phyloP scores from a whole-genome alignment of 2,888 invertebrate genomes.

The Tetranychus truncatus region DNA sequence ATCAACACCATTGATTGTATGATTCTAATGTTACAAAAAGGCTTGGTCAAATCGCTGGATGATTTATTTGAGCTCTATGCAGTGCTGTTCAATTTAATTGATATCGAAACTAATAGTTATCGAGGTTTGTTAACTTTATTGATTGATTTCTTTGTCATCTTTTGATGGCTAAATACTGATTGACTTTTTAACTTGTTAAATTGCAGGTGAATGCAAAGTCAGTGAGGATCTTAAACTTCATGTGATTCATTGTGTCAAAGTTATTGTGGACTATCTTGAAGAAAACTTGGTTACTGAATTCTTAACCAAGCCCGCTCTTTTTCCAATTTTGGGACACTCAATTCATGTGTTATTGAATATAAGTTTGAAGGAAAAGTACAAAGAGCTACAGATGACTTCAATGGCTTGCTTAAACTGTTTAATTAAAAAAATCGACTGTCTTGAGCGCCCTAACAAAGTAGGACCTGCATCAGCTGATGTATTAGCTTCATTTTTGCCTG shows the following conservation, averaged over 20 bases:
- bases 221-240: constrained; percentile 6
- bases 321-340: constrained; percentile 10
- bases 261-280: not conserved
- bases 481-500: constrained; percentile 18
- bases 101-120: not conserved
- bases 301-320: not conserved
- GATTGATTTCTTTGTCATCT: not conserved
- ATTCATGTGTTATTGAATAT: constrained; percentile 14
- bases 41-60: not conserved
- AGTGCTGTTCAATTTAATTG: not conserved
- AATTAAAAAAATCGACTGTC: not conserved
- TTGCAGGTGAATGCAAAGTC: not conserved
- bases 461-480: not conserved
- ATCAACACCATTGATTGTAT: not conserved
- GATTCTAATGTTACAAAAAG: not conserved
- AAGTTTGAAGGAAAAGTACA: constrained; percentile 10
- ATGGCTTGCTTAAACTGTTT: not conserved
- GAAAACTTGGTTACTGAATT: not conserved
- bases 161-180: not conserved
- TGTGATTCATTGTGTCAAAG: not conserved
- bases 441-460: not conserved
- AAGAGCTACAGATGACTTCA: not conserved
- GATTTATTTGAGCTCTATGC: not conserved
- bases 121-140: not conserved
- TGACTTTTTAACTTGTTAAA: not conserved